Base-by-base conservation (phyloP, 2,113 vertebrate genomes). In the Tachysurus vachellii region DNA sequence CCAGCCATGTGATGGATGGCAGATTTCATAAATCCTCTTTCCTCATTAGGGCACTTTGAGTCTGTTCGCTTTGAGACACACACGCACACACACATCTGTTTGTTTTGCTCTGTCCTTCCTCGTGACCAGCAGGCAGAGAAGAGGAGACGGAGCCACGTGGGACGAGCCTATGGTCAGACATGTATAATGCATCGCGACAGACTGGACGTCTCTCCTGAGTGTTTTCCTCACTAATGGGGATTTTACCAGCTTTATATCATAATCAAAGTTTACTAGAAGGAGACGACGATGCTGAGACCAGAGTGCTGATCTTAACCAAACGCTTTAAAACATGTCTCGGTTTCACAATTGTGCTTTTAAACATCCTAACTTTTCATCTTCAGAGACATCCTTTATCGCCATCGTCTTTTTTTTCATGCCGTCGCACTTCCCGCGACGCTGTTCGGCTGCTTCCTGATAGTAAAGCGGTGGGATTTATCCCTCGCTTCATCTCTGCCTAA, bases 141-240 rank as follows among this genome's bases (percentile, higher is more conserved):
- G 44, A 44, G 47, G 1, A 50, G 50, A 28, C 1, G 42, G 47
- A 50, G 57, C 42, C 44, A 3, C 7, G 42, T 64, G 82, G 73
- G 50, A 16, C 11, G 26, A n/a, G 59, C 56, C 17, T 6, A 47
- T 80, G 83, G 76, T 42, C 81, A 77, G 28, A 62, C 85, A 75
- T 90, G 84, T 86, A 87, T 91, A 88, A 90, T 87, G 87, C 70
- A 89, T 85, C 56, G 82, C 28, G 28, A 57, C 68, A 88, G 89
- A 88, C 66, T 62, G 81, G 53, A 50, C 62, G 82, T 88, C 62
- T 85, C 82, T 85, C 82, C 57, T 62, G 7, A 64, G 26, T 28
- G 50, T 76, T 85, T 88, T 73, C 28, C 31, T 82, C 19, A 62
- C 14, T 86, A 86, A 89, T 85, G 77, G 79, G 62, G 73, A 19